These are phyloP conservation scores for Phyllopteryx taeniolatus DNA, from an alignment of 2,113 vertebrate species.

Conservation along the genomic window DNA sequence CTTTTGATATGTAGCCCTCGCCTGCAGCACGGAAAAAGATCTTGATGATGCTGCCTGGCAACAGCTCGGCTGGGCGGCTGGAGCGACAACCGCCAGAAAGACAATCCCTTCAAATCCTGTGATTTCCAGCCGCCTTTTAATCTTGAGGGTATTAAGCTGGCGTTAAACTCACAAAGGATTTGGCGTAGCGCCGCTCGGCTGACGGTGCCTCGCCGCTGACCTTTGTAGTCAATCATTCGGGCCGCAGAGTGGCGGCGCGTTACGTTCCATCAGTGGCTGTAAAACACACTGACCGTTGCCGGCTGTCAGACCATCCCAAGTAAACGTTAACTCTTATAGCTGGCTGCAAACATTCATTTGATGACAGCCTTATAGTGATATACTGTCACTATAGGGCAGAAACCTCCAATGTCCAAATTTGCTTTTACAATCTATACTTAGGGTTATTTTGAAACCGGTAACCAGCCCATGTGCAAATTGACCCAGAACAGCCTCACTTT, in stretches of 20 bases:
- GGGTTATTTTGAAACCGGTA: no score
- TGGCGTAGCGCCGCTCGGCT: slow-evolving; percentile 35
- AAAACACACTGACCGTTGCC: not conserved
- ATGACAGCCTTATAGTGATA: no score
- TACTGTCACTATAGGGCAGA: no score
- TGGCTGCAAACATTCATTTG: no score
- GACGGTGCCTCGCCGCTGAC: slow-evolving; percentile 31
- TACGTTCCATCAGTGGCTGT: not conserved
- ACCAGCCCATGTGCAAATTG: no score
- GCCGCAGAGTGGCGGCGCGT: slow-evolving; percentile 7
- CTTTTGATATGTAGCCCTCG: slow-evolving; percentile 9
- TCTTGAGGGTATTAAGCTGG: slow-evolving; percentile 52
- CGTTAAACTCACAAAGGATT: slow-evolving; percentile 65
- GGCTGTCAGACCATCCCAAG: slow-evolving; percentile 5
- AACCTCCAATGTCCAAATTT: no score
- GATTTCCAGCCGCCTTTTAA: slow-evolving; percentile 36
- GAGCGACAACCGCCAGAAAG: slow-evolving; percentile 55
- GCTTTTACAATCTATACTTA: no score
- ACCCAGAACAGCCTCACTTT: no score
- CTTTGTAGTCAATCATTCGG: slow-evolving; percentile 41
- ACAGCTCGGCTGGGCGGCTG: slow-evolving; percentile 16
- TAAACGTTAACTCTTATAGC: not conserved
- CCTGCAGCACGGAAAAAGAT: not conserved
- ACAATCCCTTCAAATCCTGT: slow-evolving; percentile 56
- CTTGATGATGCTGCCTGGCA: slow-evolving; percentile 25